These are phyloP conservation scores for Pachypanchax playfairii DNA, from an alignment of 2,113 vertebrate species.

Conservation along the genomic window DNA sequence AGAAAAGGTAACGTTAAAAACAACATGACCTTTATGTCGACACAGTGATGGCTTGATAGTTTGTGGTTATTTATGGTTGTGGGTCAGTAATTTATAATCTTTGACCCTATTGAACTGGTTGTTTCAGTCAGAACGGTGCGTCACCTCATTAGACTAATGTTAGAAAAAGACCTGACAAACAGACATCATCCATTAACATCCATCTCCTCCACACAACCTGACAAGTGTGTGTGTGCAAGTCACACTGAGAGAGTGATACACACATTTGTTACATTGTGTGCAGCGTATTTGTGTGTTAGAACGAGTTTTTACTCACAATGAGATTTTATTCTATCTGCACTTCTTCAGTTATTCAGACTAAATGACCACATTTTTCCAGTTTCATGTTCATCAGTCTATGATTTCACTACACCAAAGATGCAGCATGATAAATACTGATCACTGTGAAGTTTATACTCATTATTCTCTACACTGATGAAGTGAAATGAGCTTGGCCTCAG, in stretches of 20 bases:
- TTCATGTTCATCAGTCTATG: slow-evolving; percentile 29
- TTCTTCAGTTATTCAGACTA: too few species aligned
- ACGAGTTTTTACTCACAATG: too few species aligned
- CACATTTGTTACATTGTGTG: background rate
- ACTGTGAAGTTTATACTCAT: slow-evolving; percentile 32
- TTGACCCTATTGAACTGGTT: slow-evolving; percentile 43
- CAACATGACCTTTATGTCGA: background rate
- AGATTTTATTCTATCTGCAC: too few species aligned
- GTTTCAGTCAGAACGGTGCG: slow-evolving; percentile 36
- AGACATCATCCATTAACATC: slow-evolving; percentile 35
- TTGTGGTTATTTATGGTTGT: slow-evolving; percentile 58
- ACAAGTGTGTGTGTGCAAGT: slow-evolving; percentile 29
- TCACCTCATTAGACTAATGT: slow-evolving; percentile 44
- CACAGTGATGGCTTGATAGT: slow-evolving; percentile 21
- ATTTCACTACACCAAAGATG: slow-evolving; percentile 30
- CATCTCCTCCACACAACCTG: slow-evolving; percentile 17
- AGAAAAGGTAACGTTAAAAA: slow-evolving; percentile 14
- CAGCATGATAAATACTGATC: slow-evolving; percentile 13
- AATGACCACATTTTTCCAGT: background rate
- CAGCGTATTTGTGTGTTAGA: background rate
- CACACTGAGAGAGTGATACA: background rate
- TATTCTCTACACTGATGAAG: slow-evolving; percentile 26
- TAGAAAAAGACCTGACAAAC: slow-evolving; percentile 28
- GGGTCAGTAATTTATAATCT: slow-evolving; percentile 46
- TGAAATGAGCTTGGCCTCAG: slow-evolving; percentile 25